Percentiles rank a stretch among this genome's conserved stretches.
phyloP scores from a whole-genome alignment of 2,797 vertebrate genomes.

The Urophycis tenuis region DNA sequence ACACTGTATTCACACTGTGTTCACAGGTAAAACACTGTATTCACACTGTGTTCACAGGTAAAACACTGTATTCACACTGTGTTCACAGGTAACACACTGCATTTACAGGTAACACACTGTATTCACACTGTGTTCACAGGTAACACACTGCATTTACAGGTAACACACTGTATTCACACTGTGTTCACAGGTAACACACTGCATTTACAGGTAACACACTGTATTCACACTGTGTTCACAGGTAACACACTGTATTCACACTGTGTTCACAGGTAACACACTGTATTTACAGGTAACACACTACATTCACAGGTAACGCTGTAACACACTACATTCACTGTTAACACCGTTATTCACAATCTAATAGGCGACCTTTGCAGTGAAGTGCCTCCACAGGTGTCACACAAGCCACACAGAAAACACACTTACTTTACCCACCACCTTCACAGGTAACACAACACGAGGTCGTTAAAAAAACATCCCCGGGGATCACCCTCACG shows the following conservation, averaged over 20 bases:
- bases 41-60: background rate
- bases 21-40: no score
- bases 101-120: background rate
- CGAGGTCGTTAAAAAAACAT: no score
- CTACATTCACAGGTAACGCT: background rate
- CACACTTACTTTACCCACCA: background rate
- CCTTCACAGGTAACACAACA: background rate
- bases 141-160: conserved; percentile 26
- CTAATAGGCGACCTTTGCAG: background rate
- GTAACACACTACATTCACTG: background rate
- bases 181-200: conserved; percentile 24
- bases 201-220: background rate
- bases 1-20: no score
- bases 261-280: background rate
- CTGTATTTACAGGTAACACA: background rate
- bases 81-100: no score
- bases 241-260: no score
- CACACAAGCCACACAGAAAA: background rate
- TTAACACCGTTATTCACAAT: no score
- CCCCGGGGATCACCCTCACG: background rate
- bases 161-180: no score
- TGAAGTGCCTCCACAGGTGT: background rate
- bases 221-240: no score
- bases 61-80: background rate
- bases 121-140: background rate